Evolutionary conservation across 2,888 invertebrate genomes (phyloP), one percentile per base, ranked within the genome.

Genomic region (Perizoma flavofasciatum): DNA sequence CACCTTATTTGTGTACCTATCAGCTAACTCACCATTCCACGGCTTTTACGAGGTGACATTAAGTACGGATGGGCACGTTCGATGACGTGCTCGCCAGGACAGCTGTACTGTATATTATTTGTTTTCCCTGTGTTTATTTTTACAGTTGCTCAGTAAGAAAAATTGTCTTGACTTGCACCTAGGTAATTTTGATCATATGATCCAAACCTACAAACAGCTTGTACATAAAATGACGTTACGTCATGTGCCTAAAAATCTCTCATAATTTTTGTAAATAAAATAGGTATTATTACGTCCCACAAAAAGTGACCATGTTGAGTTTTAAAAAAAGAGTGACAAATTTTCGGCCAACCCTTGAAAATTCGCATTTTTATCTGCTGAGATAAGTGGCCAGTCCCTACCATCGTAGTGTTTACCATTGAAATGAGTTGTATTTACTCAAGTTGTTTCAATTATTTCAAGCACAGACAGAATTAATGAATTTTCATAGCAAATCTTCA

Each of bases 51-150:
- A 57, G 46, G 5, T 39, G 56, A 55, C 61, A 40, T 61, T 61
- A 64, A 61, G 64, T 64, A 61, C 64, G 64, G 64, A 54, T 32
- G 34, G 60, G 35, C 61, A 65, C 61, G 64, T 61, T 37, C 41
- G 53, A 41, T 57, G 56, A 61, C 56, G 56, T 57, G 56, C 35
- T 5, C 10, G 9, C 34, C 9, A 51, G 37, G 4, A 4, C 4
- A 37, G 44, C 49, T 35, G 44, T 35, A 59, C 7, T 39, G 39
- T 60, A 48, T 35, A 51, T 43, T 57, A 57, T 59, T 59, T 51
- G 44, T 50, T 55, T 50, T 37, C 7, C 22, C n/a, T 6, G 11
- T n/a, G n/a, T n/a, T n/a, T 34, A 43, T 44, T 54, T 51, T 59
- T 37, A 50, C n/a, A 10, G 35, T 41, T 32, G 51, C 10, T 6